Percentiles rank a stretch among this genome's conserved stretches.
Evolutionary conservation across 2,888 invertebrate species (phyloP).

Genomic region (Cancer borealis): DNA sequence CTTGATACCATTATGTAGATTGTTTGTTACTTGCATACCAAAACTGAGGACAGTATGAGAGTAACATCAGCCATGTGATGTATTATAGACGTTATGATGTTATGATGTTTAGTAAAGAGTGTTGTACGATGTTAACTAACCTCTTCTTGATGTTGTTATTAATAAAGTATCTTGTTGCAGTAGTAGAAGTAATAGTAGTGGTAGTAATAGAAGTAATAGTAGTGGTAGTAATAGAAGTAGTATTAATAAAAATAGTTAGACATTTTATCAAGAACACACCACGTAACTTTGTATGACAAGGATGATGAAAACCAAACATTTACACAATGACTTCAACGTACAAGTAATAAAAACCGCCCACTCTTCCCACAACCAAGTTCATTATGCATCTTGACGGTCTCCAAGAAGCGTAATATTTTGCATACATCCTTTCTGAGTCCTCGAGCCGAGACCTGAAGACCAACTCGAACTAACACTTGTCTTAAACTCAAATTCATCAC

Average conservation of each 20-base stretch:
- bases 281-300: not conserved
- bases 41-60: not conserved
- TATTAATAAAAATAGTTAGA: not conserved
- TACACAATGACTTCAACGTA: not conserved
- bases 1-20: not conserved
- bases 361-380: not conserved
- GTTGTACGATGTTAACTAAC: not conserved
- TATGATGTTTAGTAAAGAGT: not conserved
- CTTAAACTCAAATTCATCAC: constrained; percentile 20
- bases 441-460: not conserved
- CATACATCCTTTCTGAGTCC: not conserved
- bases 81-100: not conserved
- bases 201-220: not conserved
- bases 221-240: not conserved
- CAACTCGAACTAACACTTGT: not conserved
- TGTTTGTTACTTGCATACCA: not conserved
- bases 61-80: not conserved
- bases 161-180: not conserved
- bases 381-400: not conserved
- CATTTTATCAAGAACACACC: not conserved
- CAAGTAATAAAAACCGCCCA: not conserved
- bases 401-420: constrained; percentile 9
- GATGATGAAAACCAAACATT: constrained; percentile 1
- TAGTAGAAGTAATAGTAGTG: not conserved
- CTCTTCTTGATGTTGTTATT: not conserved